Conservation (phyloP, 37 sponge, comb jelly and placozoan species). For the Spongilla lacustris region DNA sequence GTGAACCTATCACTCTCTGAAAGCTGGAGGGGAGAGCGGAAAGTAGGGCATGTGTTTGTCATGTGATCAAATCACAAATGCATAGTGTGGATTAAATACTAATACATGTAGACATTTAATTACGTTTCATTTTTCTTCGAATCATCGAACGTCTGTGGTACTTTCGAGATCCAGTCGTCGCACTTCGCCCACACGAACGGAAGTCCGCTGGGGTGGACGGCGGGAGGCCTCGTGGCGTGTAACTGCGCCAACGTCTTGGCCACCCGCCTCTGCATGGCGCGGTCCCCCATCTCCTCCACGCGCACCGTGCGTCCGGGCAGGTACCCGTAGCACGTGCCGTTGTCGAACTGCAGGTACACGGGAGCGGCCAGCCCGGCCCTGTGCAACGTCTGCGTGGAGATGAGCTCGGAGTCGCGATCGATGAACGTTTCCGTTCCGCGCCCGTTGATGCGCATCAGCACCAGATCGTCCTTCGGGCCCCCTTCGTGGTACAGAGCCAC, state of each 20-base stretch:
- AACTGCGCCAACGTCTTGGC: conserved; percentile 65
- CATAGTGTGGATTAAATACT: too few species aligned
- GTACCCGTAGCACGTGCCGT: conserved; percentile 74
- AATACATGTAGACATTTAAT: too few species aligned
- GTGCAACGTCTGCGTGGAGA: conserved; percentile 24
- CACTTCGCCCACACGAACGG: conserved; percentile 29
- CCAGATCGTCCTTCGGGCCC: conserved; percentile 31
- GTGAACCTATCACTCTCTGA: conserved; percentile 13
- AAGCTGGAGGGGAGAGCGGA: conserved; percentile 13
- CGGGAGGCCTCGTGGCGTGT: conserved; percentile 42
- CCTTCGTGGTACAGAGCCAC: conserved; percentile 39
- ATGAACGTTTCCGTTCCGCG: conserved; percentile 65
- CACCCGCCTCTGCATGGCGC: conserved; percentile 29
- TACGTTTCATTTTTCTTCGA: conserved; percentile 28
- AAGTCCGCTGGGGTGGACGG: conserved; percentile 6
- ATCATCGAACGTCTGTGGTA: conserved; percentile 34
- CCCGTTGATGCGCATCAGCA: conserved; percentile 75
- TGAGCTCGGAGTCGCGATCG: conserved; percentile 52
- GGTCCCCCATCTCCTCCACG: conserved; percentile 50
- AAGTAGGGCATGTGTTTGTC: background rate
- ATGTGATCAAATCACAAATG: too few species aligned
- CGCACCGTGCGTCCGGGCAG: conserved; percentile 51
- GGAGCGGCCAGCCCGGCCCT: conserved; percentile 35
- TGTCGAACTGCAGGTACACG: conserved; percentile 57
- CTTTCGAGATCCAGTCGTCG: conserved; percentile 26